Base-by-base conservation (phyloP, 2,113 vertebrate species). In the Sturnus vulgaris region DNA sequence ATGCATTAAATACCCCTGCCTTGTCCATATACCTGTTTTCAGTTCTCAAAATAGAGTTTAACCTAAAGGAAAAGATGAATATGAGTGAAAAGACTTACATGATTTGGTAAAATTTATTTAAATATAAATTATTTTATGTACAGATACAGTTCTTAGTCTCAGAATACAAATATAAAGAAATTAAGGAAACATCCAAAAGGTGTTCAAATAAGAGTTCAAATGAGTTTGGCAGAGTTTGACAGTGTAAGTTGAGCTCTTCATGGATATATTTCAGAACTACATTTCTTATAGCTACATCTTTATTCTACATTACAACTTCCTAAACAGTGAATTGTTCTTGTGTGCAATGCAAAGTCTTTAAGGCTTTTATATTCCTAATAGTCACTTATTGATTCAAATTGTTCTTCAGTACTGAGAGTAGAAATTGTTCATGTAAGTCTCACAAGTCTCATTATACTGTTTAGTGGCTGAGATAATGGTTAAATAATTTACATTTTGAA, bases 171-270 rank as follows among this genome's bases (percentile, higher is more conserved):
- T 61, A 6, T 68, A 64, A 6, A 5, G 0, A 30, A 77, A 76
- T n/a, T 19, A 56, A 1, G 3, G 37, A 57, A 42, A 44, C 1
- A 22, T n/a, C n/a, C 3, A 37, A 78, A 61, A 47, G 1, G 4
- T 28, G 7, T 28, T 28, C 30, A 15, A 68, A 18, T 18, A 64
- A 46, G 27, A 60, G 9, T 52, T 82, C 16, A 72, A 33, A 78
- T 61, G 12, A 60, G 1, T 25, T 88, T 79, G 30, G 3, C 10
- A 76, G 18, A 47, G 1, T 37, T 88, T 82, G 27, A 7, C 12
- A 39, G 27, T 6, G 2, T 52, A 56, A 49, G 4, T 28, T 39
- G 33, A 30, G 10, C 10, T 73, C 33, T 73, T 22, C 10, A 9
- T 20, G 22, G 24, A 37, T 63, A 35, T 50, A 39, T 8, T 77